Base-by-base conservation (phyloP, 2,888 invertebrate genomes). In the Chromoteleia sp. region DNA sequence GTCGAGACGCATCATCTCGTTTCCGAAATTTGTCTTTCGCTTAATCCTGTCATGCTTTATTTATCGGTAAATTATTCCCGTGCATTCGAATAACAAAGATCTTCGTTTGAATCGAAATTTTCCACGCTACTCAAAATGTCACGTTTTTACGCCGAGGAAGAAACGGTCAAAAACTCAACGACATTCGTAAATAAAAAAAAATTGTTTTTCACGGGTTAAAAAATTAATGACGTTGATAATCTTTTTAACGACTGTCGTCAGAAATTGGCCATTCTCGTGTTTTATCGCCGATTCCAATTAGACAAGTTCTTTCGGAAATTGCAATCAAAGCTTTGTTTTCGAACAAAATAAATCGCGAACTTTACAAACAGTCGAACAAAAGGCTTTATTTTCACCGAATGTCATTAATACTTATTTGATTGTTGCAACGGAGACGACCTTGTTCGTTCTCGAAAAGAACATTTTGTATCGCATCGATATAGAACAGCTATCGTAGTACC, bases 321-420 rank as follows among this genome's bases (percentile, higher is more conserved):
- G 4, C 1, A 14, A 5, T 14, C 5, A 14, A 25, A 0, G 14
- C 10, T 14, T 41, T 41, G 39, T 41, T 41, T 39, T 41, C 14
- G 39, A 0, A 14, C 12, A 14, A 41, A 5, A 7, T 4, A 12
- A 10, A 14, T 41, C 5, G 14, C 10, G 10, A 7, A 33, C 5
- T 6, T 25, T 6, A 6, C 25, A 4, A 25, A 25, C 25, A 25
- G 6, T 25, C 3, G 10, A 14, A 41, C 39, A 41, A 41, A 41
- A 7, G 39, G 14, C 15, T 14, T 41, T 41, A 2, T 39, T 41
- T 41, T 14, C 25, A 17, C n/a, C 41, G 21, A 58, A 58, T 58
- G 15, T 14, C 59, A 43, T 59, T 59, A 43, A 15, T 29, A 43
- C 43, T 59, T 43, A 10, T 59, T 59, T 59, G 59, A 59, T 59